Percentiles rank a stretch among this genome's conserved stretches.
phyloP scores from a whole-genome alignment of 2,888 invertebrate species.

The Anagyrus pseudococci region DNA sequence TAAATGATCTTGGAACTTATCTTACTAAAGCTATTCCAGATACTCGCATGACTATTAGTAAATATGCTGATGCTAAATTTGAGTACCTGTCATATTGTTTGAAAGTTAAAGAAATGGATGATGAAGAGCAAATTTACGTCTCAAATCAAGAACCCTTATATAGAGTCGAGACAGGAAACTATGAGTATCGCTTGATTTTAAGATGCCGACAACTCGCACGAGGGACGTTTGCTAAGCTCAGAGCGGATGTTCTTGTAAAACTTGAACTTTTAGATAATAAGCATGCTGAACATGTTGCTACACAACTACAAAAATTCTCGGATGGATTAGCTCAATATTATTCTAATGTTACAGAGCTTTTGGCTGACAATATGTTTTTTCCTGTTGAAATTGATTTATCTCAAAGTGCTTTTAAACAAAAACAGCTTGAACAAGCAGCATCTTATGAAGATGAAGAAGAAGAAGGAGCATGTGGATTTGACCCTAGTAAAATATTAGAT shows the following conservation, averaged over 20 bases:
- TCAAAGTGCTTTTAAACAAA: slow-evolving; percentile 90
- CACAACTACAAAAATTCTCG: slow-evolving; percentile 82
- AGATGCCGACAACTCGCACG: slow-evolving; percentile 96
- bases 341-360: slow-evolving; percentile 77
- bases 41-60: slow-evolving; percentile 94
- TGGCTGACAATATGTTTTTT: slow-evolving; percentile 81
- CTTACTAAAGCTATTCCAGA: slow-evolving; percentile 98
- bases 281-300: slow-evolving; percentile 95
- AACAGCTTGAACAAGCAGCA: slow-evolving; percentile 65
- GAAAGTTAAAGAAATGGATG: slow-evolving; percentile 99
- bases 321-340: slow-evolving; percentile 81
- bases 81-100: slow-evolving; percentile 98
- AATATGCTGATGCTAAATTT: slow-evolving; percentile 98
- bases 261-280: slow-evolving; percentile 97
- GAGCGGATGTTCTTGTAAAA: slow-evolving; percentile 94
- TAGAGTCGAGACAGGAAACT: slow-evolving; percentile 98
- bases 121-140: slow-evolving; percentile 95
- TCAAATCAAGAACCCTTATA: slow-evolving; percentile 95
- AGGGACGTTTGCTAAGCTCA: slow-evolving; percentile 79
- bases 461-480: slow-evolving; percentile 34
- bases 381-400: slow-evolving; percentile 96
- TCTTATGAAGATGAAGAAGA: slow-evolving; percentile 48
- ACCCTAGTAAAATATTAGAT: slow-evolving; percentile 35
- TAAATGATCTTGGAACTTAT: slow-evolving; percentile 95
- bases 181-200: slow-evolving; percentile 95